Base-by-base conservation (phyloP, 2,113 vertebrate genomes). In the Cyrtonyx montezumae region DNA sequence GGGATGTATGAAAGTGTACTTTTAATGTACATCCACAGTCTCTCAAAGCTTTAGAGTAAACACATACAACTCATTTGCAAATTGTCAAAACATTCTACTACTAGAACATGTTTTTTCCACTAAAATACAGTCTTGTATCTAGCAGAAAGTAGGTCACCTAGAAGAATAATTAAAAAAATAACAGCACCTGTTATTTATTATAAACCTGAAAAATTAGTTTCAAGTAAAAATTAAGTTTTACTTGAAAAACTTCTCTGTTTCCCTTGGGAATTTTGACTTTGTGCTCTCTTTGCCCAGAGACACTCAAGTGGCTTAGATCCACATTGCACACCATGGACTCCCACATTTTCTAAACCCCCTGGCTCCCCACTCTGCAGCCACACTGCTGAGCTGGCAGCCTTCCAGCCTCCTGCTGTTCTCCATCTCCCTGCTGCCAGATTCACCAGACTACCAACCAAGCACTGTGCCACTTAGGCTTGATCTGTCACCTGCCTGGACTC, bases 291-390 rank as follows among this genome's bases (percentile, higher is more conserved):
- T 32, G 20, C 13, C 79, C n/a, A 3, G 20, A 61, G 25, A 56
- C 3, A 37, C 13, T 2, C 22, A 21, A 21, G 15, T 14, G 14
- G 4, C 36, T 48, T 32, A 19, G 26, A 10, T 74, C 25, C 67
- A 19, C 71, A 2, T 7, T 2, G 8, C 28, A 49, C 0, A 0
- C 6, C 46, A 36, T 1, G 6, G 45, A 79, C 40, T 28, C 28
- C 21, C 22, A 36, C 10, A 63, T 4, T 55, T 79, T 16, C 45
- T 0, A 3, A 59, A 32, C 1, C 13, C 26, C 17, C 40, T n/a
- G 51, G 55, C 34, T 88, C 46, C 40, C 45, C 20, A 42, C 10
- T 43, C 26, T 40, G 43, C 42, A 88, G 19, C 19, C 40, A 77
- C 46, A 58, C 36, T 36, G 5, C 62, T 2, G 2, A 48, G 34